phyloP scores from a whole-genome alignment of 2,797 vertebrate species.

The Bryconaethiops microstoma region DNA sequence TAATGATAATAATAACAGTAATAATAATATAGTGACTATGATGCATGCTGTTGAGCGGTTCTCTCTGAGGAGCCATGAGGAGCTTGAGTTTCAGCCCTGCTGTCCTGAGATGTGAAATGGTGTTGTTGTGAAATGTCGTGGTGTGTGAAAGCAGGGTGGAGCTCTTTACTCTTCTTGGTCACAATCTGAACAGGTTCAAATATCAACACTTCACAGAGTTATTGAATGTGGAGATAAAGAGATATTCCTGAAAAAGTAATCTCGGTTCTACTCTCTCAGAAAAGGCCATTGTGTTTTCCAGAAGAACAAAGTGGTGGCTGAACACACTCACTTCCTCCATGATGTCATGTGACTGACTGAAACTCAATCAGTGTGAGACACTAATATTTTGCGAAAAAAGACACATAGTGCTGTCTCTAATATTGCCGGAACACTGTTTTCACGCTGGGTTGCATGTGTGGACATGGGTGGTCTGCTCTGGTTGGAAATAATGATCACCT shows the following conservation, averaged over 20 bases:
- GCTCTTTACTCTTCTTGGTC: neutral
- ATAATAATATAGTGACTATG: too few species aligned
- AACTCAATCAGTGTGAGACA: neutral
- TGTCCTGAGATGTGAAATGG: neutral
- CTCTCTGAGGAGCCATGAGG: too few species aligned
- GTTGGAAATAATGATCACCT: too few species aligned
- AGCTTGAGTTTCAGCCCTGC: neutral
- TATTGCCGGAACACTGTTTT: neutral
- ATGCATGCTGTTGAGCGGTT: too few species aligned
- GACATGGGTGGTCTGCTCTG: too few species aligned
- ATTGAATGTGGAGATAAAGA: constrained; percentile 5
- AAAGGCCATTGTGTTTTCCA: neutral
- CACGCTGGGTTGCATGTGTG: too few species aligned
- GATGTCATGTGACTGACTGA: neutral
- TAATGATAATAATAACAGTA: too few species aligned
- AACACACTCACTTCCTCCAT: neutral
- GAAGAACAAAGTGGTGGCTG: neutral
- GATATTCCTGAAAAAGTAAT: constrained; percentile 19
- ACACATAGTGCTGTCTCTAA: neutral
- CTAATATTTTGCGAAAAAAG: neutral
- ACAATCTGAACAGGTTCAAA: neutral
- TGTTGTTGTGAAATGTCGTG: neutral
- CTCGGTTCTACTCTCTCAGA: neutral
- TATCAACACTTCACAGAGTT: constrained; percentile 14
- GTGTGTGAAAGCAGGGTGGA: constrained; percentile 6